These are phyloP conservation scores for Distichodus sexfasciatus DNA, from an alignment of 2,797 vertebrate genomes.

Conservation along the genomic window DNA sequence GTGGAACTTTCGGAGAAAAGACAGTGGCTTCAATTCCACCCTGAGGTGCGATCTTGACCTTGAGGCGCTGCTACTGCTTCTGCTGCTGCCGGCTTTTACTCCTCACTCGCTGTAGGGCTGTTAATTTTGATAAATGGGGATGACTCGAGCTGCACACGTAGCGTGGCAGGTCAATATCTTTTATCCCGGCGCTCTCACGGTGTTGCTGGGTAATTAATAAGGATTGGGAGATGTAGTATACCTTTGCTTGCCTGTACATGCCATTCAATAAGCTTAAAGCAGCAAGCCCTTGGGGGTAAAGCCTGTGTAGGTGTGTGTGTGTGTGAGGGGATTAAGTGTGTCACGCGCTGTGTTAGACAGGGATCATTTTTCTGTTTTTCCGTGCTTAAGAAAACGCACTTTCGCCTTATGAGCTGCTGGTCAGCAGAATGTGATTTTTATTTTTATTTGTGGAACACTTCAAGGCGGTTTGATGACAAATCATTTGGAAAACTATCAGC, in stretches of 20 bases:
- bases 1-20: background rate
- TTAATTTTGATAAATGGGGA: slow-evolving; percentile 50
- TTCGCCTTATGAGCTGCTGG: no score
- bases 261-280: slow-evolving; percentile 19
- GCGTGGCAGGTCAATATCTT: slow-evolving; percentile 37
- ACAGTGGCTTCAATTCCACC: background rate
- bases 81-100: slow-evolving; percentile 6
- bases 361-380: background rate
- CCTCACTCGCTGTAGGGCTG: background rate
- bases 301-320: background rate
- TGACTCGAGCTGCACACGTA: slow-evolving; percentile 25
- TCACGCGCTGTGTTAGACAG: slow-evolving; percentile 9
- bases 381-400: slow-evolving; percentile 2
- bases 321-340: slow-evolving; percentile 23
- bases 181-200: slow-evolving; percentile 17
- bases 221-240: slow-evolving; percentile 1
- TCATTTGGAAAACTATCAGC: no score
- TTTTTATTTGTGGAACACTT: no score
- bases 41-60: slow-evolving; percentile 22
- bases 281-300: background rate
- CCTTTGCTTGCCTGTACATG: slow-evolving; percentile 1
- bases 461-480: no score
- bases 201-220: slow-evolving; percentile 38
- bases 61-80: no score
- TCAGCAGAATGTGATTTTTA: no score